Conservation (phyloP, 2,888 invertebrate genomes). For the Scrobipalpa atriplicella region DNA sequence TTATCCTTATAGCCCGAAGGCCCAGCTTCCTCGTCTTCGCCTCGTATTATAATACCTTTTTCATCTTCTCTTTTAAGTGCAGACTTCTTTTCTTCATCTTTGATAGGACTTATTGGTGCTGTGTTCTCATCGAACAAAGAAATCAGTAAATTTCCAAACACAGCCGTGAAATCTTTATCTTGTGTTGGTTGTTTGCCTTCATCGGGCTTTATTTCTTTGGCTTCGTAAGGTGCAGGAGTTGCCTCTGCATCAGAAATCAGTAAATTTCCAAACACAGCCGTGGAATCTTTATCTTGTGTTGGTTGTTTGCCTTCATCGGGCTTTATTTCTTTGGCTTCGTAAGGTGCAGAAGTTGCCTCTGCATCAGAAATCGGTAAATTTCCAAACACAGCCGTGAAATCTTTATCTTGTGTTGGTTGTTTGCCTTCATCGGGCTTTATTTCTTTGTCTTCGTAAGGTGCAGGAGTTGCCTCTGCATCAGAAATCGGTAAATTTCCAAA, state of each 20-base stretch:
- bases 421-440: neutral
- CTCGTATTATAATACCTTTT: neutral
- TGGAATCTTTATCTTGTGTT: neutral
- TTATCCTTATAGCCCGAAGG: neutral
- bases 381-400: neutral
- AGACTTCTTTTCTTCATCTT: neutral
- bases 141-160: neutral
- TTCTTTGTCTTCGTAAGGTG: neutral
- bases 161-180: neutral
- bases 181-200: neutral
- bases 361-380: neutral
- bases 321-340: neutral
- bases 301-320: neutral
- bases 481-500: neutral
- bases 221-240: neutral
- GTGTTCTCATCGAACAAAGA: neutral
- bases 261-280: neutral
- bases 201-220: neutral
- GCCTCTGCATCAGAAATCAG: too few relatives aligned
- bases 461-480: neutral
- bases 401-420: neutral
- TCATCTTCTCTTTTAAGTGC: neutral
- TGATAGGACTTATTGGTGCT: neutral
- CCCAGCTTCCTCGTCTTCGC: constrained; percentile 1
- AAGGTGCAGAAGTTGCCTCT: neutral